Conservation (phyloP, 2,797 vertebrate species). For the Centroberyx gerrardi region DNA sequence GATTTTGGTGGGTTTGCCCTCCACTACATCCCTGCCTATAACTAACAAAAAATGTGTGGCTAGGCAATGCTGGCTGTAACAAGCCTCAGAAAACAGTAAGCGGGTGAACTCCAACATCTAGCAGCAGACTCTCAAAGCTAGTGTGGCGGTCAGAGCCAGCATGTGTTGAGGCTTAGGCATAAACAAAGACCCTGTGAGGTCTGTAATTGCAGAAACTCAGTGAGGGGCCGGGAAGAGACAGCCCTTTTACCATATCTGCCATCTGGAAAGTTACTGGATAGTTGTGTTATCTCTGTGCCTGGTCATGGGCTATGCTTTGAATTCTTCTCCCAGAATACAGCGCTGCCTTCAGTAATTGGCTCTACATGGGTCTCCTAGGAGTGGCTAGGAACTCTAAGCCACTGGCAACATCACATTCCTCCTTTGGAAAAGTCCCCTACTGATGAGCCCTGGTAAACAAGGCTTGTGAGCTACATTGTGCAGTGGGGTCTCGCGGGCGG, state of each 20-base stretch:
- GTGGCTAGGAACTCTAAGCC: background rate
- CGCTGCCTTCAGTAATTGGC: constrained; percentile 43
- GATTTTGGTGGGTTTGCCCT: no score
- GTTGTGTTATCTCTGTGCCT: background rate
- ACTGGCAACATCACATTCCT: constrained; percentile 1
- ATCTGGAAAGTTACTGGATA: constrained; percentile 17
- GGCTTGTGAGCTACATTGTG: constrained; percentile 18
- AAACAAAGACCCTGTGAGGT: constrained; percentile 23
- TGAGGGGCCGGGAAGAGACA: background rate
- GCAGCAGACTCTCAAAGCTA: background rate
- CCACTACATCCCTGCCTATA: background rate
- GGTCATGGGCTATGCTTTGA: constrained; percentile 22
- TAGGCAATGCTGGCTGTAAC: background rate
- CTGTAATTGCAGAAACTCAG: constrained; percentile 13
- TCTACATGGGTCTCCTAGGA: constrained; percentile 22
- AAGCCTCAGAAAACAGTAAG: constrained; percentile 3
- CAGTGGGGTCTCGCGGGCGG: constrained; percentile 6
- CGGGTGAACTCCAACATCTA: constrained; percentile 8
- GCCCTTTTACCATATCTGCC: constrained; percentile 9
- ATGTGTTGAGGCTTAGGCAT: background rate
- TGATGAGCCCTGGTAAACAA: constrained; percentile 38
- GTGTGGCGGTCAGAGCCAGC: constrained; percentile 10
- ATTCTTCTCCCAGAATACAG: constrained; percentile 38
- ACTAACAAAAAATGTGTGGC: background rate
- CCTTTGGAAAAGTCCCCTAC: constrained; percentile 5